These are phyloP conservation scores for Synchiropus splendidus DNA, from an alignment of 2,113 vertebrate genomes.

Conservation along the genomic window DNA sequence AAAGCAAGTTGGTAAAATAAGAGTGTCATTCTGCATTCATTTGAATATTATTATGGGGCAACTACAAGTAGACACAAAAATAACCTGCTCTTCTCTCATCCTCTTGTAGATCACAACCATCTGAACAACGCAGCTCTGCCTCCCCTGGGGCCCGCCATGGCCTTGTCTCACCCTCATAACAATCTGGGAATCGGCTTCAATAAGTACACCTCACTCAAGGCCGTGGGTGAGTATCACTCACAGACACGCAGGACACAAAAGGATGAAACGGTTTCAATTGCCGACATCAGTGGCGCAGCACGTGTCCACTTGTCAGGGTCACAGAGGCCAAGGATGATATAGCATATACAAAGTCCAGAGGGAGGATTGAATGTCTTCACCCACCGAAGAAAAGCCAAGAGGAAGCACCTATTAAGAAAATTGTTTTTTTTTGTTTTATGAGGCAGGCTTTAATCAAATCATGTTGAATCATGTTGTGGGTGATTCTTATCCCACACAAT, in stretches of 20 bases:
- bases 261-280: too few relatives aligned
- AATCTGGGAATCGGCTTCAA: conserved; percentile 68
- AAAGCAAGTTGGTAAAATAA: too few relatives aligned
- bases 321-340: background rate
- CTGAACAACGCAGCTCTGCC: conserved; percentile 65
- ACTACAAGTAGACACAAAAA: too few relatives aligned
- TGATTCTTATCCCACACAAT: conserved; percentile 7
- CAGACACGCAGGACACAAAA: conserved; percentile 1
- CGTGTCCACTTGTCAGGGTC: background rate
- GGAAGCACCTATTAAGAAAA: conserved; percentile 16
- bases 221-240: conserved; percentile 52
- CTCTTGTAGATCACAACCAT: conserved; percentile 60
- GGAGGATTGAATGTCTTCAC: background rate
- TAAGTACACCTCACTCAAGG: conserved; percentile 69
- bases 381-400: too few relatives aligned
- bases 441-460: conserved; percentile 10
- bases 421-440: conserved; percentile 16
- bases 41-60: too few relatives aligned
- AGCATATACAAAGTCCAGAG: background rate
- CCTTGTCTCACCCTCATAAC: conserved; percentile 69
- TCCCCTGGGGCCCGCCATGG: conserved; percentile 62
- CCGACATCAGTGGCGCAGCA: too few relatives aligned
- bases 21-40: too few relatives aligned
- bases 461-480: conserved; percentile 6
- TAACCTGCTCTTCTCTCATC: conserved; percentile 7